A percentile compares a stretch with the other conserved stretches of the same genome.
phyloP scores from a whole-genome alignment of 2,888 invertebrate genomes.

The Fragum whitleyi region DNA sequence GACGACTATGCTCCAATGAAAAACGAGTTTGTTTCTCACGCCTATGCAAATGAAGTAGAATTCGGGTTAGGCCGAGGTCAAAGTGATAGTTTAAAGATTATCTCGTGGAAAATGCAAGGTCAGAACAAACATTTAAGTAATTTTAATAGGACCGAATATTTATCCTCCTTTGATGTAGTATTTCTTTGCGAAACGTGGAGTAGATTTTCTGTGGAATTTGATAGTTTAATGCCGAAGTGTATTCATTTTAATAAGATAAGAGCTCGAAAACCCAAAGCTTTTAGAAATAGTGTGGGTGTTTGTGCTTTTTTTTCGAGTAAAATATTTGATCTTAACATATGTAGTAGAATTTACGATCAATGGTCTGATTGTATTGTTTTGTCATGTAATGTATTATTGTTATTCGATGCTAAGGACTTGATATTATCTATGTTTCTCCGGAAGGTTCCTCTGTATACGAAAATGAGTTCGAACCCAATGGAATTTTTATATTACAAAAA shows the following conservation, averaged over 20 bases:
- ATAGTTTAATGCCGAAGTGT: slow-evolving; percentile 12
- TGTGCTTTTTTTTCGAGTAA: slow-evolving; percentile 18
- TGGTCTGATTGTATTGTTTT: slow-evolving; percentile 9
- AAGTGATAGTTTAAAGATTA: not conserved
- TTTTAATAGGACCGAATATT: not conserved
- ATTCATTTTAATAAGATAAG: slow-evolving; percentile 27
- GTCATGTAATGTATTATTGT: slow-evolving; percentile 20
- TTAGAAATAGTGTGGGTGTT: slow-evolving; percentile 22
- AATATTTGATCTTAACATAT: too few relatives aligned
- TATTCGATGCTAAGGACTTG: too few relatives aligned
- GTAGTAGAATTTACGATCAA: too few relatives aligned
- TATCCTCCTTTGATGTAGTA: slow-evolving; percentile 30
- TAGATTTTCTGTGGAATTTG: slow-evolving; percentile 28
- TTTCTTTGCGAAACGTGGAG: slow-evolving; percentile 32
- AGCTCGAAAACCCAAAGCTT: not conserved
- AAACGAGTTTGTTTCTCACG: not conserved
- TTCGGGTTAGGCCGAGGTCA: slow-evolving; percentile 17
- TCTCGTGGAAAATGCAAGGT: not conserved
- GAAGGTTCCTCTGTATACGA: too few relatives aligned
- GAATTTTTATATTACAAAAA: slow-evolving; percentile 25
- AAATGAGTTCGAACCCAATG: slow-evolving; percentile 25
- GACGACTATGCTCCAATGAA: not conserved
- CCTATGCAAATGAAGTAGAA: not conserved
- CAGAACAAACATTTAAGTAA: slow-evolving; percentile 8
- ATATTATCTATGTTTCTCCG: too few relatives aligned